Percentiles rank a stretch among this genome's conserved stretches.
phyloP scores from a whole-genome alignment of 2,888 invertebrate species.

The Celastrina argiolus region DNA sequence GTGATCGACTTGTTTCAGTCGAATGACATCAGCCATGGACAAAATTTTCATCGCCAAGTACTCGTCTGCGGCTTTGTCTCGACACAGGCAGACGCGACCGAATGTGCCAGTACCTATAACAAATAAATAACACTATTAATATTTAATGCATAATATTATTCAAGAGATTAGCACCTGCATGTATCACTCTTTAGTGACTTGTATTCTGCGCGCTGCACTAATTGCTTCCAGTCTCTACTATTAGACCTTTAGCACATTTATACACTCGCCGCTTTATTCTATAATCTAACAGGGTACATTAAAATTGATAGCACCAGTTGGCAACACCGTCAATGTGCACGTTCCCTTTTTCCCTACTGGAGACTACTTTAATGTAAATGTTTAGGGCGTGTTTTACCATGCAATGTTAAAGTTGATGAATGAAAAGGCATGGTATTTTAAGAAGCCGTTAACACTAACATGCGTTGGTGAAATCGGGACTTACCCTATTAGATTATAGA shows the following conservation, averaged over 20 bases:
- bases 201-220: neutral
- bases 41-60: conserved; percentile 97
- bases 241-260: neutral
- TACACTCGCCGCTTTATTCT: too few species aligned
- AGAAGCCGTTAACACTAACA: too few species aligned
- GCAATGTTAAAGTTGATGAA: too few species aligned
- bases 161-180: neutral
- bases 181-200: neutral
- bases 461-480: too few species aligned
- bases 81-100: conserved; percentile 94
- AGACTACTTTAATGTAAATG: too few species aligned
- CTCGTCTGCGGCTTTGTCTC: conserved; percentile 87
- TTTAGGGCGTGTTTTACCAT: too few species aligned
- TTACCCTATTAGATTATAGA: too few species aligned
- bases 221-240: neutral
- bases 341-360: too few species aligned
- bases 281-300: too few species aligned
- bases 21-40: conserved; percentile 94
- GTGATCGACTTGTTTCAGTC: conserved; percentile 97
- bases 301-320: too few species aligned
- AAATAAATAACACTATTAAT: conserved; percentile 33
- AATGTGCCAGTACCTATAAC: conserved; percentile 95
- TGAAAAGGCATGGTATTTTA: too few species aligned
- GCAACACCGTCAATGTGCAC: too few species aligned
- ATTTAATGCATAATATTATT: conserved; percentile 13